Percentiles rank a stretch among this genome's conserved stretches.
Evolutionary conservation across 2,113 vertebrate species (phyloP).

Genomic region (Tilapia sparmanii): DNA sequence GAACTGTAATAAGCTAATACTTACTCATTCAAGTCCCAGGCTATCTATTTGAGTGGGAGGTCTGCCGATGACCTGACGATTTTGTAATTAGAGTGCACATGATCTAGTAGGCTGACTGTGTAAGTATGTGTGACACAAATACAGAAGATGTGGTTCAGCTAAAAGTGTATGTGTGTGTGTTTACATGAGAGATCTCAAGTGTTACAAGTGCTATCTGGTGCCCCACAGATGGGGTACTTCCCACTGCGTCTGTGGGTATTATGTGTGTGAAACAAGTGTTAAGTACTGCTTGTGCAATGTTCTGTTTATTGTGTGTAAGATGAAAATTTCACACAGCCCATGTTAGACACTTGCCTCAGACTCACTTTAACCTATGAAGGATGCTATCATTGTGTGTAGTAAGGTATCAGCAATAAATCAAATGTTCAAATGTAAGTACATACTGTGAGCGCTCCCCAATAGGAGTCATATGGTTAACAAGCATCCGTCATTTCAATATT

Average conservation of each 20-base stretch:
- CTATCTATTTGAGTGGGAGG: neutral
- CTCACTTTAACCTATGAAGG: neutral
- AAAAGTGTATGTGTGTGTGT: neutral
- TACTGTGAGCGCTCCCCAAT: neutral
- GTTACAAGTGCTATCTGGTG: conserved; percentile 17
- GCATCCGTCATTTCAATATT: neutral
- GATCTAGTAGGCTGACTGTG: neutral
- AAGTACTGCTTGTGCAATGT: neutral
- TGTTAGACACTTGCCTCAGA: neutral
- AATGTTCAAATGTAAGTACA: neutral
- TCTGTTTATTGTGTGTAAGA: neutral
- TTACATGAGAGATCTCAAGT: conserved; percentile 4
- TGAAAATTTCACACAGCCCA: neutral
- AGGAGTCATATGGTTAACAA: neutral
- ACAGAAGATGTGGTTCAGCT: neutral
- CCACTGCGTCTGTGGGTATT: neutral
- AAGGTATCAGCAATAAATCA: neutral
- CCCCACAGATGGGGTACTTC: conserved; percentile 5
- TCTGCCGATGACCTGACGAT: conserved; percentile 2
- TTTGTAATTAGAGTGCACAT: conserved; percentile 8
- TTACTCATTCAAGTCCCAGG: neutral
- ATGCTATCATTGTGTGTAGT: neutral
- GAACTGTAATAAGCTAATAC: neutral
- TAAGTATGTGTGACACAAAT: neutral
- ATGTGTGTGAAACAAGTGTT: conserved; percentile 1